A percentile compares a stretch with the other conserved stretches of the same genome.
phyloP scores from a whole-genome alignment of 1,140 invertebrate species.

The Onthophagus taurus region DNA sequence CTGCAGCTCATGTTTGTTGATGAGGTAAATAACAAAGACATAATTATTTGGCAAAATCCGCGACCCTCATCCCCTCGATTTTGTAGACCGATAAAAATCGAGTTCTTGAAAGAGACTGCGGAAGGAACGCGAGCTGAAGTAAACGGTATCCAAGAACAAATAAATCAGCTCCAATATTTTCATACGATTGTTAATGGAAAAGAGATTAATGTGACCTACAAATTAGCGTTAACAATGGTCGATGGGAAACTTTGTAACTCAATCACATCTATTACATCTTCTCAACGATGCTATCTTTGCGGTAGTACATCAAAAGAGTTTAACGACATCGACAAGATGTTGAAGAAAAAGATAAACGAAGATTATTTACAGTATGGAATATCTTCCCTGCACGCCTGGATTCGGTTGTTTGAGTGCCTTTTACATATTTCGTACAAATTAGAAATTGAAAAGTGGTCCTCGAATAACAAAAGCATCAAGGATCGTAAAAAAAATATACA shows the following conservation, averaged over 20 bases:
- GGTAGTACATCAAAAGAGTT: conserved; percentile 34
- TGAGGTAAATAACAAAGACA: too few species aligned
- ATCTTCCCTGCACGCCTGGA: neutral
- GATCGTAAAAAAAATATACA: too few species aligned
- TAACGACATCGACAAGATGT: conserved; percentile 26
- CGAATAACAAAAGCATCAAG: too few species aligned
- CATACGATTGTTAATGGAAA: conserved; percentile 4
- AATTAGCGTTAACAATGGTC: conserved; percentile 35
- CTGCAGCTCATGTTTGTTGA: too few species aligned
- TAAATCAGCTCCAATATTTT: neutral
- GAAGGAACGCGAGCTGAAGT: neutral
- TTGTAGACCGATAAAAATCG: neutral
- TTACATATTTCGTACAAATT: conserved; percentile 14
- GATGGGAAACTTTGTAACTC: conserved; percentile 40
- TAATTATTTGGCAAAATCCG: conserved; percentile 4
- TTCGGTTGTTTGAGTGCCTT: neutral
- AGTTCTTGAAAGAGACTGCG: neutral
- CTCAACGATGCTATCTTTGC: conserved; percentile 36
- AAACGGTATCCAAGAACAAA: neutral
- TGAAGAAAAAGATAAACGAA: neutral
- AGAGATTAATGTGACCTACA: conserved; percentile 19
- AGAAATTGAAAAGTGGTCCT: conserved; percentile 11
- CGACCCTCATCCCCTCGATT: neutral
- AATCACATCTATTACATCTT: conserved; percentile 31
- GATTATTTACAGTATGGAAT: neutral